Conservation (phyloP, 2,797 vertebrate species). For the Tapirus indicus region DNA sequence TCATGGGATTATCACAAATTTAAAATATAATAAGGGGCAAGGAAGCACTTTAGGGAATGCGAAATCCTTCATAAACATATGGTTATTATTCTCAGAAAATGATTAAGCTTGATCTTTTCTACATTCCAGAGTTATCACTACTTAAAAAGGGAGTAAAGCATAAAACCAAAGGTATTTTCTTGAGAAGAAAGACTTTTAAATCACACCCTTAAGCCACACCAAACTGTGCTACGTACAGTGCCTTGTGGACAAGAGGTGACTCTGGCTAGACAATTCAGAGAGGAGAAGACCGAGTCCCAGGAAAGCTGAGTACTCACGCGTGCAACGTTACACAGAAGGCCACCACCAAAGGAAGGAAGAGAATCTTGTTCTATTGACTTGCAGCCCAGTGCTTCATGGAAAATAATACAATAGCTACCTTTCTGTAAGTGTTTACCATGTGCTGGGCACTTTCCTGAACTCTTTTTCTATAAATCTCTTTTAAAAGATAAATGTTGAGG, state of each 20-base stretch:
- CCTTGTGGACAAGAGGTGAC: neutral
- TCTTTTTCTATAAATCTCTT: neutral
- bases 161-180: neutral
- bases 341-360: neutral
- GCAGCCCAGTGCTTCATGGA: neutral
- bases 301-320: neutral
- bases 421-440: neutral
- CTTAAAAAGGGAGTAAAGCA: neutral
- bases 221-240: neutral
- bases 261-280: neutral
- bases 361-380: neutral
- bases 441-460: neutral
- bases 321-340: neutral
- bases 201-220: neutral
- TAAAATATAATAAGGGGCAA: neutral
- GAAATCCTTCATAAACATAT: neutral
- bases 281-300: neutral
- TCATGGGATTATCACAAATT: neutral
- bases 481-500: neutral
- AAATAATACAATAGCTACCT: neutral
- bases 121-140: neutral
- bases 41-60: neutral
- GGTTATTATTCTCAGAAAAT: neutral
- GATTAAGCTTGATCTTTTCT: neutral
- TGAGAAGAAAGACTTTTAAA: neutral